Base-by-base conservation (phyloP, 2,888 invertebrate genomes). In the Rutpela maculata region DNA sequence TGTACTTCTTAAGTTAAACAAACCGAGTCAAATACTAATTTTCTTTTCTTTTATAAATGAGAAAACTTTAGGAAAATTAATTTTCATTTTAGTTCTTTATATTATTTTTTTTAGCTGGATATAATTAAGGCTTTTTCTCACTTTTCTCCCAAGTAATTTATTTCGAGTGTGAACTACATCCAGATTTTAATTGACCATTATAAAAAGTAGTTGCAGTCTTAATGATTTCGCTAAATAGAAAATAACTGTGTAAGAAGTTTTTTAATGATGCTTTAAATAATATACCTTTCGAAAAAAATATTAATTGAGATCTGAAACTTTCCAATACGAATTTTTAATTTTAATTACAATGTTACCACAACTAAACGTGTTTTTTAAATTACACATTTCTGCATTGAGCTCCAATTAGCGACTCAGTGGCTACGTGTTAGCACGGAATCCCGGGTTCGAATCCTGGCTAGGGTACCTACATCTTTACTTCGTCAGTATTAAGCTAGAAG, bases 1-100 rank as follows among this genome's bases (percentile, higher is more conserved):
- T 82, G 78, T 83, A 76, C 80, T 81, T 80, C 78, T 82, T 76
- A 77, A 82, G 81, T 81, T 78, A 79, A 82, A 83, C 79, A 78
- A 82, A 82, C 79, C 79, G 77, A 78, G 78, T 78, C 76, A 82
- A 81, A 81, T 83, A 80, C 80, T 80, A 85, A 85, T 84, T 85
- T 83, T 81, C 81, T 82, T 79, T 79, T 79, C 80, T 82, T 82
- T 82, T 62, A 80, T 80, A 80, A 82, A 82, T 78, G 81, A 77
- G 79, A 80, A 82, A 80, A 81, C 80, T 81, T 80, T 76, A 77
- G 79, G 77, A 80, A 78, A 80, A 79, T 82, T 81, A 78, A 80
- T 82, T 78, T 74, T 56, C 68, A 31, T 62, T 76, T 59, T 74
- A 55, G 68, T 74, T 56, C 50, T 62, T 74, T 68, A 38, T 38